phyloP scores from a whole-genome alignment of 2,113 vertebrate genomes.

The Gnathonemus echidnorhynchus region DNA sequence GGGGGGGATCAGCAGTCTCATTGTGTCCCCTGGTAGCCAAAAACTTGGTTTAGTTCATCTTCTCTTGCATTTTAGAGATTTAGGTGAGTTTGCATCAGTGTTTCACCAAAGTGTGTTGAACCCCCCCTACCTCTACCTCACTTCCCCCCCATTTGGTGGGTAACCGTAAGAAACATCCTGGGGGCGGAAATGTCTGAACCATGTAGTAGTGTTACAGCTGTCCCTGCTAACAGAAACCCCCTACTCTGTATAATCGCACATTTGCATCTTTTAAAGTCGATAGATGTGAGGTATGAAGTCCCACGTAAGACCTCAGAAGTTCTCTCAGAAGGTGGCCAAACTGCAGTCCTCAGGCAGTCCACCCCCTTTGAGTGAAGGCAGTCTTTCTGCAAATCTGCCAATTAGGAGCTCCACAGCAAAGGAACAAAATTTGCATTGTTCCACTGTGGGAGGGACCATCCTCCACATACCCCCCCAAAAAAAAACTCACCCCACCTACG shows the following conservation, averaged over 20 bases:
- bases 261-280: background rate
- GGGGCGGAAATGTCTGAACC: background rate
- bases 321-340: background rate
- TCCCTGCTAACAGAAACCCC: background rate
- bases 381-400: background rate
- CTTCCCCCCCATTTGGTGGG: background rate
- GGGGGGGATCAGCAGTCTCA: background rate
- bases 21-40: background rate
- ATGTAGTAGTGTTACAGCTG: background rate
- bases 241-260: background rate
- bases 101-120: background rate
- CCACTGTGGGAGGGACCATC: background rate
- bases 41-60: background rate
- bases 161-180: background rate
- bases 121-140: background rate
- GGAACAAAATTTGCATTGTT: constrained; percentile 3
- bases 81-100: background rate
- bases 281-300: background rate
- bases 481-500: background rate
- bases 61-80: background rate
- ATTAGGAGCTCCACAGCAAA: background rate
- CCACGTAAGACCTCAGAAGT: background rate
- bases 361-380: background rate
- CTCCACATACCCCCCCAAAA: background rate
- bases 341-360: background rate